These are phyloP conservation scores for Turritopsis rubra DNA, from an alignment of 30 jellyfish, hydroid and myxozoan species.

Conservation along the genomic window DNA sequence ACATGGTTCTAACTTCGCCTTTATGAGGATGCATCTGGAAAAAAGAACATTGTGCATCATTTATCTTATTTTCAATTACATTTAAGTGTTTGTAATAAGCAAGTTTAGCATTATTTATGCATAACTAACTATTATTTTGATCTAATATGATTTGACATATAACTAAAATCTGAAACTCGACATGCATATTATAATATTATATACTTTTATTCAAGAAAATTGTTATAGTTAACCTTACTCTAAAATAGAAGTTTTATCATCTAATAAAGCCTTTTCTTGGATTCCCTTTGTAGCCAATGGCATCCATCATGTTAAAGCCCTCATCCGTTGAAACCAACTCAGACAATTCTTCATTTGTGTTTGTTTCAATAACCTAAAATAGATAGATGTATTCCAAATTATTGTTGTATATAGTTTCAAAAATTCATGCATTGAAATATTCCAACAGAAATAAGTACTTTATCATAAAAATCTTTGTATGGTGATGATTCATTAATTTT, in stretches of 20 bases:
- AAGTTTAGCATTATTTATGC: not conserved
- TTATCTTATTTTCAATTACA: not conserved
- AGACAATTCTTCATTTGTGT: constrained; percentile 10
- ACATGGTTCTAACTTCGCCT: constrained; percentile 1
- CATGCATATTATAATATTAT: too few relatives aligned
- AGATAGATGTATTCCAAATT: not conserved
- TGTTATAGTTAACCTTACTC: not conserved
- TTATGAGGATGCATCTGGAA: not conserved
- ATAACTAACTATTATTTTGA: too few relatives aligned
- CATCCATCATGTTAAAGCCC: constrained; percentile 29
- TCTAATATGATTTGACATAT: not conserved
- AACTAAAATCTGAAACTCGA: not conserved
- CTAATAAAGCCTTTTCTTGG: not conserved
- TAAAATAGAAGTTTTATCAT: not conserved
- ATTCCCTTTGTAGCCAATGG: too few relatives aligned
- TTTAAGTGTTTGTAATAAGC: not conserved
- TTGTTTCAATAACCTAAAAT: not conserved
- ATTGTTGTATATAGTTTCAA: not conserved
- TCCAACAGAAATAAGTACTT: not conserved
- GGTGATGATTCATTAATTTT: not conserved
- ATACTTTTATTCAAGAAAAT: not conserved
- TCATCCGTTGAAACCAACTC: constrained; percentile 20
- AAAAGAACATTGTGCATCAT: not conserved
- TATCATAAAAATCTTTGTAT: not conserved
- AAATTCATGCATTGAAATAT: not conserved